Percentiles rank a stretch among this genome's conserved stretches.
phyloP scores from a whole-genome alignment of 2,797 vertebrate genomes.

The Mergus octosetaceus region DNA sequence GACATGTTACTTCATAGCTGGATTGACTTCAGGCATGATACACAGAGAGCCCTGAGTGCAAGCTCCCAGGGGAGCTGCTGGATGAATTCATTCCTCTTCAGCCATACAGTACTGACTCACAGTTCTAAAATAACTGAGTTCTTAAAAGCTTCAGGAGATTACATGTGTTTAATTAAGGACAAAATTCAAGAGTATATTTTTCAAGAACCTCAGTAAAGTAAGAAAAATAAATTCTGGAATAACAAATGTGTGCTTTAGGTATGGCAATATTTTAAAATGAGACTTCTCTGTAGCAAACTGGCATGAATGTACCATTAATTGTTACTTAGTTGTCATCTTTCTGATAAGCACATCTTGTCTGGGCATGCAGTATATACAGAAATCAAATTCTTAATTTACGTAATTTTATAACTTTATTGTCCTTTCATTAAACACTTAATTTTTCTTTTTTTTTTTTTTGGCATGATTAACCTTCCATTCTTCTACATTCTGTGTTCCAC shows the following conservation, averaged over 20 bases:
- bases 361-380: neutral
- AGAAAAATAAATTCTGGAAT: neutral
- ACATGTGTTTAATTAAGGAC: neutral
- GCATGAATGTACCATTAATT: neutral
- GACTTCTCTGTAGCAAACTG: neutral
- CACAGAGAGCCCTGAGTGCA: neutral
- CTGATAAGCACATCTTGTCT: neutral
- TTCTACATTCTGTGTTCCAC: neutral
- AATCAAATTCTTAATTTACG: neutral
- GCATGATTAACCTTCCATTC: neutral
- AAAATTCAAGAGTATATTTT: neutral
- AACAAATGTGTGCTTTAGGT: neutral
- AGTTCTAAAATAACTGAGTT: neutral
- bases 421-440: neutral
- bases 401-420: neutral
- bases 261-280: neutral
- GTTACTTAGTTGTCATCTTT: neutral
- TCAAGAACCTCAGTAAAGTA: neutral
- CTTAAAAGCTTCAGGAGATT: neutral
- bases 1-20: neutral
- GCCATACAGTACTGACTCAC: neutral
- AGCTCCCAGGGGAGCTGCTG: neutral
- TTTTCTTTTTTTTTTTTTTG: neutral
- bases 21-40: neutral
- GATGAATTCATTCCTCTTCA: neutral